Evolutionary conservation across 2,113 vertebrate species (phyloP), one percentile per base, ranked within the genome.

Genomic region (Takifugu flavidus): DNA sequence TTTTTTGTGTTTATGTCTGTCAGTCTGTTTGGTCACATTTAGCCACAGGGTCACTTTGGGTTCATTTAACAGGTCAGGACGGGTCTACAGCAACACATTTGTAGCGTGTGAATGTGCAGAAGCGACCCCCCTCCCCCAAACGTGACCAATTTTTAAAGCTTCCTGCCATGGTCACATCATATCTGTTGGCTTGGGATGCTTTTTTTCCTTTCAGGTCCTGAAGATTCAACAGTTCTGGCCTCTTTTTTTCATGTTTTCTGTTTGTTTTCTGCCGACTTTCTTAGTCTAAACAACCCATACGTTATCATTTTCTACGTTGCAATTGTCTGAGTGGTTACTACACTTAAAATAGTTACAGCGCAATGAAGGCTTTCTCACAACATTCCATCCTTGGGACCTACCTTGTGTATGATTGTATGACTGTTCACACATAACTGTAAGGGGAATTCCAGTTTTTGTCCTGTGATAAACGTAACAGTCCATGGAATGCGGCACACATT

Each of bases 221-320:
- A 20, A 2, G 25, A 25, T 25, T 56, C 15, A 34, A 25, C 59
- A 45, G 8, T 51, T 27, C 25, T 59, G 6, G 34, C 25, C 13
- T 50, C 45, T 51, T 25, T 31, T 20, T 13, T 25, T 31, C 57
- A 15, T 13, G 39, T n/a, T 42, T 43, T 28, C 42, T 54, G 42
- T 14, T 51, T 28, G 25, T 50, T 13, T 51, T 58, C 54, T 44
- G 34, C 39, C 8, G 1, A 47, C 62, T 39, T 26, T 20, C 29
- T 50, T 12, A 5, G 3, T 57, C 25, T 14, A 51, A 49, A 53
- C 26, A 43, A 44, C 49, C 49, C 55, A 12, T 67, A 66, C 68
- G 70, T 53, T 14, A 69, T 62, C 13, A 67, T 80, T 78, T 69
- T 79, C 55, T 28, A 45, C 53, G 56, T 12, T 64, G 64, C 59